A percentile compares a stretch with the other conserved stretches of the same genome.
These are phyloP conservation scores for Habropoda laboriosa DNA, from an alignment of 1,140 invertebrate species.

Conservation along the genomic window DNA sequence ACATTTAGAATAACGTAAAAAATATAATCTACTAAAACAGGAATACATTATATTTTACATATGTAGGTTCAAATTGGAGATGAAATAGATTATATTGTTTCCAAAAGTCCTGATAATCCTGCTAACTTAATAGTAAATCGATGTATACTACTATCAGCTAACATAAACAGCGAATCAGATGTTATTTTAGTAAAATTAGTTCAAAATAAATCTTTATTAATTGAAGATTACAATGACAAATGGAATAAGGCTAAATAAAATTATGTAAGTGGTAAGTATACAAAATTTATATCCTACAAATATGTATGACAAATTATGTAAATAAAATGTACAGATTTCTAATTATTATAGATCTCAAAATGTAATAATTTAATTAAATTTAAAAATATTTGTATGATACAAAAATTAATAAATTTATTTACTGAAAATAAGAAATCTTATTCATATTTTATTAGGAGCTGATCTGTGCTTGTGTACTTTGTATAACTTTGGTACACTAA, in stretches of 20 bases:
- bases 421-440: constrained; percentile 23
- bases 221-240: constrained; percentile 84
- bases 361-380: not conserved
- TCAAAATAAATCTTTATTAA: constrained; percentile 83
- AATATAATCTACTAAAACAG: not conserved
- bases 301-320: not conserved
- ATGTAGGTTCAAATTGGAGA: constrained; percentile 82
- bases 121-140: constrained; percentile 84
- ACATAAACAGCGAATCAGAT: constrained; percentile 73
- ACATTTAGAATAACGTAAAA: constrained; percentile 2
- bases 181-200: constrained; percentile 82
- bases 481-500: constrained; percentile 51
- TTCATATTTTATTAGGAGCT: not conserved
- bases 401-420: not conserved
- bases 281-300: not conserved
- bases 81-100: constrained; percentile 86
- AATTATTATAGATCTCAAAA: not conserved
- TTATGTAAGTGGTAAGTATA: not conserved
- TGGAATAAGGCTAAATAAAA: constrained; percentile 68
- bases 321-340: not conserved
- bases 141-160: constrained; percentile 82
- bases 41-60: constrained; percentile 33
- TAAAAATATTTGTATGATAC: too few species aligned
- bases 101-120: constrained; percentile 83
- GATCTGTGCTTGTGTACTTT: constrained; percentile 1